Base-by-base conservation (phyloP, 2,888 invertebrate genomes). In the Morpho achilles region DNA sequence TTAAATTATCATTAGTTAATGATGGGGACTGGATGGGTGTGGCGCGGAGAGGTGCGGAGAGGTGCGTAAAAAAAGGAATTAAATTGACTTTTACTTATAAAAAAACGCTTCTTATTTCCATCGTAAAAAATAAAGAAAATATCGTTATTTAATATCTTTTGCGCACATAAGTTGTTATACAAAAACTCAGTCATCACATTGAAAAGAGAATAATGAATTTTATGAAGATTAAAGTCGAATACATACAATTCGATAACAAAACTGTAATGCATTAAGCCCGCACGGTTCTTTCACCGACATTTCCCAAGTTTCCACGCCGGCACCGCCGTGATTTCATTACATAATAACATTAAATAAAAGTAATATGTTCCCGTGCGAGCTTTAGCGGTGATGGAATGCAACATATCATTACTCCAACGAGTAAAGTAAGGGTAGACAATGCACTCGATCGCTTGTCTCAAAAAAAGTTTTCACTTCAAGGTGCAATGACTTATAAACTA, bases 381-480 rank as follows among this genome's bases (percentile, higher is more conserved):
- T 48, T 54, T 48, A 48, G 54, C 22, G 54, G 42, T 50, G 58
- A 53, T 54, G 58, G 58, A 54, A 54, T 58, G 58, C 53, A 54
- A 54, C 45, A 53, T 50, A 58, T 58, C 41, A 58, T 54, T 58
- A 58, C 50, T 16, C 39, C 7, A 48, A 45, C n/a, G 53, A 40
- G 40, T 16, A 16, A 16, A 43, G 49, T 42, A 16, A 22, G n/a
- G 52, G 48, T 52, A 49, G 6, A 9, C 22, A 2, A 8, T 48
- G 45, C 58, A 58, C 53, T 32, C n/a, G 16, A 7, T 40, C 49
- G 53, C 50, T 41, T 40, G 1, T 1, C 16, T 16, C 16, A 16
- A 16, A 16, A 16, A 16, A 16, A 16, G 16, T 16, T 16, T 16
- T 16, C 16, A 16, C 16, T 16, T 16, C 16, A n/a, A n/a, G n/a